Conservation (phyloP, 2,113 vertebrate species). For the Dinomys branickii region DNA sequence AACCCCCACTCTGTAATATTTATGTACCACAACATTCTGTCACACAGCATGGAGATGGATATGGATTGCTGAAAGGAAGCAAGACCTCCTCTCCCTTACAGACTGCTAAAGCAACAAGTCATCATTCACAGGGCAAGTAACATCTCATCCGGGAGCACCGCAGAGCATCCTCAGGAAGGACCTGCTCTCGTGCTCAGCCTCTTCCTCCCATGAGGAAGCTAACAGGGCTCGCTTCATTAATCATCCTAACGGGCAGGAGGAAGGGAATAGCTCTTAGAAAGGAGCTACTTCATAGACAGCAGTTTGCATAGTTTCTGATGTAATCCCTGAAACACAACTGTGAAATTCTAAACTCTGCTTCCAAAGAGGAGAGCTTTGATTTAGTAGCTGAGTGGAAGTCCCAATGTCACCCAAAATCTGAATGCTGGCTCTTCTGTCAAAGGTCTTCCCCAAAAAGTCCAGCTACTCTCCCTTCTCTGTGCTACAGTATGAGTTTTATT, state of each 20-base stretch:
- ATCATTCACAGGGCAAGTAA: constrained; percentile 43
- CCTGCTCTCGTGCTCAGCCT: constrained; percentile 28
- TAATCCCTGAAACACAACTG: neutral
- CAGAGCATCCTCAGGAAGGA: neutral
- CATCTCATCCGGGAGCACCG: neutral
- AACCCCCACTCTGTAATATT: constrained; percentile 50
- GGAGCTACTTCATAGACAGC: neutral
- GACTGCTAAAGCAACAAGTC: constrained; percentile 56
- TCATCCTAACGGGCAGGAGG: constrained; percentile 42
- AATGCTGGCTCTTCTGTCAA: neutral
- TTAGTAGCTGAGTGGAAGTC: neutral
- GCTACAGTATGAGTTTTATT: neutral
- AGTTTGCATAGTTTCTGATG: constrained; percentile 22
- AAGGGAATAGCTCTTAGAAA: constrained; percentile 32
- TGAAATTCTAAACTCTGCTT: neutral
- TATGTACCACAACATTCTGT: constrained; percentile 46
- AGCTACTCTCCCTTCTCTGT: neutral
- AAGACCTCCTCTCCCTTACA: constrained; percentile 39
- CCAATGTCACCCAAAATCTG: neutral
- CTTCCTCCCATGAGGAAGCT: constrained; percentile 55
- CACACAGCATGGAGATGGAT: neutral
- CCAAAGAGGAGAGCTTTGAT: neutral
- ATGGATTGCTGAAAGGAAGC: constrained; percentile 3
- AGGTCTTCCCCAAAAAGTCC: neutral
- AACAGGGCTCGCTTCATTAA: constrained; percentile 16